phyloP scores from a whole-genome alignment of 2,113 vertebrate species.

The Xyrauchen texanus region DNA sequence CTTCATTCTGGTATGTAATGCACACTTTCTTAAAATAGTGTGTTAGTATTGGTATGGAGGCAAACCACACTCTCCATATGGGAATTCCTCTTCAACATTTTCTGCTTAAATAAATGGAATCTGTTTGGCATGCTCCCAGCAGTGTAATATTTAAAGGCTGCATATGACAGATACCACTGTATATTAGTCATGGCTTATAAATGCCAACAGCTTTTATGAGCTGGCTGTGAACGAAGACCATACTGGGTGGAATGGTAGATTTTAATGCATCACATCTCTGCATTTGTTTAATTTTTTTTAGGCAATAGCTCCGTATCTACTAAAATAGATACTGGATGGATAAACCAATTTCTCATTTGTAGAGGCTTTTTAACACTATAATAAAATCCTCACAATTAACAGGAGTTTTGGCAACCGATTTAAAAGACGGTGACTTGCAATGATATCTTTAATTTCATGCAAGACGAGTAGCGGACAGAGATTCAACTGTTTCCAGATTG shows the following conservation, averaged over 20 bases:
- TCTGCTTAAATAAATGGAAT: constrained; percentile 14
- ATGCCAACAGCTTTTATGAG: constrained; percentile 1
- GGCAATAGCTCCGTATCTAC: not conserved
- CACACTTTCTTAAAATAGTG: too few species aligned
- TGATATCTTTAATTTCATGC: not conserved
- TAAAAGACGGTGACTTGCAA: not conserved
- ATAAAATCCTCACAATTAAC: not conserved
- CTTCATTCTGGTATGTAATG: too few species aligned
- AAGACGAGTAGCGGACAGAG: not conserved
- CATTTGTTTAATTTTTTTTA: constrained; percentile 9
- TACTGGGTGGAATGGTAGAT: not conserved
- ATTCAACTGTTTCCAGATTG: constrained; percentile 4
- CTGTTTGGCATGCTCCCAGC: constrained; percentile 14
- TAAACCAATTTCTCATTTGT: not conserved
- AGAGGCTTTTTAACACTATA: not conserved
- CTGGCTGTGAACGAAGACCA: constrained; percentile 3
- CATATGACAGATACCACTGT: not conserved
- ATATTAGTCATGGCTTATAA: constrained; percentile 17
- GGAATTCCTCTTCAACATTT: not conserved
- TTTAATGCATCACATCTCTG: not conserved
- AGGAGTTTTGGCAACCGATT: not conserved
- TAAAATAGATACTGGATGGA: too few species aligned
- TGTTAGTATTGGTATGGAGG: too few species aligned
- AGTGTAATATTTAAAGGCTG: not conserved
- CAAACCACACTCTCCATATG: too few species aligned